phyloP scores from a whole-genome alignment of 2,888 invertebrate genomes.

The Hoplodrina blanda region DNA sequence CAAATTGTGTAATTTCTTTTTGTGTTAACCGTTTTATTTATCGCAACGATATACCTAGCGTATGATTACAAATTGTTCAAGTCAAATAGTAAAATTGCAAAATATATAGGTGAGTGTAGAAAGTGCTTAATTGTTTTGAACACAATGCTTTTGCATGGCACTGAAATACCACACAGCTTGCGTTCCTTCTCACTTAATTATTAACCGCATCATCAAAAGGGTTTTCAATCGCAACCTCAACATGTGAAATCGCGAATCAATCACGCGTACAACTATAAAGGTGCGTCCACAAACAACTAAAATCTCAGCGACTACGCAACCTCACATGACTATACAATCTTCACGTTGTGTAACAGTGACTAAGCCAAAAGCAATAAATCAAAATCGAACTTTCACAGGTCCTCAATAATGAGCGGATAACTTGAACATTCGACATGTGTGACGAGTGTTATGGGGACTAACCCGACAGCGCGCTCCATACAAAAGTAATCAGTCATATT shows the following conservation, averaged over 20 bases:
- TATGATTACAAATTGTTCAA: background rate
- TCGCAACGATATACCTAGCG: slow-evolving; percentile 1
- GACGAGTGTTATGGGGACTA: slow-evolving; percentile 1
- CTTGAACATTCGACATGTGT: slow-evolving; percentile 49
- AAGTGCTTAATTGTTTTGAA: background rate
- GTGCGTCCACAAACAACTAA: slow-evolving; percentile 37
- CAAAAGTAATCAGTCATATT: no score
- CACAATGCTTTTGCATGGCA: background rate
- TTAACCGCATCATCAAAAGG: slow-evolving; percentile 2
- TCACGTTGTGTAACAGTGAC: slow-evolving; percentile 66
- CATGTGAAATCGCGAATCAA: slow-evolving; percentile 48
- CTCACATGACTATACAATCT: slow-evolving; percentile 40
- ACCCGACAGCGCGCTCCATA: background rate
- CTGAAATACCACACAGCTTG: background rate
- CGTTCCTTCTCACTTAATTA: background rate
- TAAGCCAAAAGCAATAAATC: slow-evolving; percentile 65
- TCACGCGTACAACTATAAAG: slow-evolving; percentile 40
- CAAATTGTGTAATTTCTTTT: slow-evolving; percentile 55
- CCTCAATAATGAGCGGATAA: slow-evolving; percentile 58
- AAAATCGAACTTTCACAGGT: slow-evolving; percentile 70
- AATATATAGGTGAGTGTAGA: background rate
- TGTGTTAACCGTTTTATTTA: slow-evolving; percentile 32
- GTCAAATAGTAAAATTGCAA: slow-evolving; percentile 15
- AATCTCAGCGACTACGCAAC: slow-evolving; percentile 36
- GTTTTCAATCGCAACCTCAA: slow-evolving; percentile 14